A percentile compares a stretch with the other conserved stretches of the same genome.
phyloP scores from a whole-genome alignment of 2,888 invertebrate species.

The Clivina fossor region DNA sequence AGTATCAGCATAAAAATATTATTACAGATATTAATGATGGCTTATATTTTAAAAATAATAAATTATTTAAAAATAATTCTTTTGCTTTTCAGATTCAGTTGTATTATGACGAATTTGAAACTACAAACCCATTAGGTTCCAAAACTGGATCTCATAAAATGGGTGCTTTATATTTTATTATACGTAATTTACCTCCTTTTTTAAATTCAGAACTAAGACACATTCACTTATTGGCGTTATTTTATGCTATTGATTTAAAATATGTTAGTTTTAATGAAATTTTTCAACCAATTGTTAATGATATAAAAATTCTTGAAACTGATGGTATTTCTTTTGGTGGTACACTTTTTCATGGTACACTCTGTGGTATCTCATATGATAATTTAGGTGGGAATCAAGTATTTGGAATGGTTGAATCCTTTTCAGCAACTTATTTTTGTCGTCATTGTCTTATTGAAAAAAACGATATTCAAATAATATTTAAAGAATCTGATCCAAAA shows the following conservation, averaged over 20 bases:
- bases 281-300: conserved; percentile 32
- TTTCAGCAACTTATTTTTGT: conserved; percentile 37
- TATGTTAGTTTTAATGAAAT: conserved; percentile 30
- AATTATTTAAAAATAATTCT: conserved; percentile 14
- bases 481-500: conserved; percentile 9
- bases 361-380: conserved; percentile 35
- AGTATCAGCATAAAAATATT: background rate
- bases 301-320: conserved; percentile 37
- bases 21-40: conserved; percentile 7
- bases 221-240: conserved; percentile 37
- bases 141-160: conserved; percentile 39
- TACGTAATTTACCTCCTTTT: conserved; percentile 35
- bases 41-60: conserved; percentile 25
- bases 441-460: conserved; percentile 36
- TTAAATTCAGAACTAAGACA: conserved; percentile 28
- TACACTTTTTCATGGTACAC: conserved; percentile 28
- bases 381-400: conserved; percentile 36
- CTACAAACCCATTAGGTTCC: conserved; percentile 37
- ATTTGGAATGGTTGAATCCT: conserved; percentile 38
- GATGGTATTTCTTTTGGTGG: conserved; percentile 28
- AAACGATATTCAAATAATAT: conserved; percentile 28
- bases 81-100: conserved; percentile 21
- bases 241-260: conserved; percentile 37
- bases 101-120: conserved; percentile 40
- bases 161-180: conserved; percentile 37